Conservation (phyloP, 2,888 invertebrate genomes). For the Apotomis turbidana region DNA sequence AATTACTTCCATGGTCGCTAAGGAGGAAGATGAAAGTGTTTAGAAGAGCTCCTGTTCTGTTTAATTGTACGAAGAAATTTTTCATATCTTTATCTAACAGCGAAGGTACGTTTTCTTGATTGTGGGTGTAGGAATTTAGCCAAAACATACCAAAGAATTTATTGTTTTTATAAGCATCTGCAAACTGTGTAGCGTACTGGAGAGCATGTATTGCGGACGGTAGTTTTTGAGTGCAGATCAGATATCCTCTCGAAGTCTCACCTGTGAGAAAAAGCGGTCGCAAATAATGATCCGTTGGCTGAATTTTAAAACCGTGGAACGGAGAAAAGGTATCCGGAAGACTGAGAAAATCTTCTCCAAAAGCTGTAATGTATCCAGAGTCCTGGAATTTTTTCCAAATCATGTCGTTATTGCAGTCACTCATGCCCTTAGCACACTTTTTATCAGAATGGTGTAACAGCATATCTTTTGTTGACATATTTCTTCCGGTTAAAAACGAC, state of each 20-base stretch:
- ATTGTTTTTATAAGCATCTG: constrained; percentile 81
- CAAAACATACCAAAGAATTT: constrained; percentile 89
- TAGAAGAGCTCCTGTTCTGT: constrained; percentile 80
- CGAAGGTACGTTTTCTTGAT: constrained; percentile 85
- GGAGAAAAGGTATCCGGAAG: constrained; percentile 86
- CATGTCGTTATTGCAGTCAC: constrained; percentile 87
- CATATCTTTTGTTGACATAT: constrained; percentile 72
- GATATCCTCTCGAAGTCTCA: constrained; percentile 72
- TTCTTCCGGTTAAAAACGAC: constrained; percentile 89
- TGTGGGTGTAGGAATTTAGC: constrained; percentile 89
- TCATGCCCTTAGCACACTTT: constrained; percentile 72
- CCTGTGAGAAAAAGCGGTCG: constrained; percentile 88
- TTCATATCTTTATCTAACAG: constrained; percentile 85
- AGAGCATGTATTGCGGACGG: constrained; percentile 86
- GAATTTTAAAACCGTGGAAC: constrained; percentile 85
- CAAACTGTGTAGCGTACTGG: constrained; percentile 86
- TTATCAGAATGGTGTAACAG: constrained; percentile 45
- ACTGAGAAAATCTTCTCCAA: constrained; percentile 88
- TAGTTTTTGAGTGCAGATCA: constrained; percentile 71
- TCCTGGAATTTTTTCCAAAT: constrained; percentile 89
- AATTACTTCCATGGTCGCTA: constrained; percentile 91
- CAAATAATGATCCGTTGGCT: constrained; percentile 92
- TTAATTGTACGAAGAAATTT: constrained; percentile 81
- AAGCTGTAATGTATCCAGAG: constrained; percentile 89
- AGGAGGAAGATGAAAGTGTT: constrained; percentile 88